A percentile compares a stretch with the other conserved stretches of the same genome.
Evolutionary conservation across 2,113 vertebrate genomes (phyloP).

Genomic region (Thamnaconus septentrionalis): DNA sequence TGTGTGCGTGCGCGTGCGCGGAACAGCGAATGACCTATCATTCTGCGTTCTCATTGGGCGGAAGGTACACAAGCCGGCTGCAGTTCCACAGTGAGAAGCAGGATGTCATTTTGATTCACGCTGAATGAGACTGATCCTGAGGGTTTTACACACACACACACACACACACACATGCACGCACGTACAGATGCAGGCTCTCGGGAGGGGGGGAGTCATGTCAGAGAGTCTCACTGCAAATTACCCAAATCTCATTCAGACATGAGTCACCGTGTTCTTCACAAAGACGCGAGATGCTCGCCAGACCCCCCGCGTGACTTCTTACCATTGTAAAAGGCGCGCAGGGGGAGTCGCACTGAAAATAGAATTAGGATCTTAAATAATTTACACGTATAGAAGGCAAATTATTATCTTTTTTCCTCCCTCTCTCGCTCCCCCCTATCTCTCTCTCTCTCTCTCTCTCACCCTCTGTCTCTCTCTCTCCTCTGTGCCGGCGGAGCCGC

Average conservation of each 20-base stretch:
- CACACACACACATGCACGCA: conserved; percentile 5
- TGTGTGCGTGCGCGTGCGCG: conserved; percentile 15
- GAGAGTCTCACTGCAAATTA: conserved; percentile 37
- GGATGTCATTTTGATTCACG: conserved; percentile 51
- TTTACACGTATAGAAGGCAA: conserved; percentile 26
- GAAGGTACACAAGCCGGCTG: conserved; percentile 37
- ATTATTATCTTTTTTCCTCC: conserved; percentile 14
- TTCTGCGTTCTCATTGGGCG: conserved; percentile 30
- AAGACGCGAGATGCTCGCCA: not conserved
- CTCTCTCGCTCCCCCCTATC: not conserved
- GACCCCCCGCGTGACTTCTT: too few relatives aligned
- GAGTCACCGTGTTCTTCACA: conserved; percentile 28
- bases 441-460: too few relatives aligned
- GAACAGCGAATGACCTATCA: conserved; percentile 35
- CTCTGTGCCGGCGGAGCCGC: too few relatives aligned
- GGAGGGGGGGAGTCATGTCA: conserved; percentile 11
- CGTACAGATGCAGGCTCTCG: not conserved
- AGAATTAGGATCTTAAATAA: conserved; percentile 33
- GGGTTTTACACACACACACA: conserved; percentile 27
- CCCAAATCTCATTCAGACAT: conserved; percentile 33
- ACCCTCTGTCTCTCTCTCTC: too few relatives aligned
- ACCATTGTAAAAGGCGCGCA: too few relatives aligned
- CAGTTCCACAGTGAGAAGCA: conserved; percentile 39
- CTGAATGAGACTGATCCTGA: conserved; percentile 49
- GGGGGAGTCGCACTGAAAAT: conserved; percentile 5